Conservation (phyloP, 1,140 invertebrate genomes). For the Orius laevigatus region DNA sequence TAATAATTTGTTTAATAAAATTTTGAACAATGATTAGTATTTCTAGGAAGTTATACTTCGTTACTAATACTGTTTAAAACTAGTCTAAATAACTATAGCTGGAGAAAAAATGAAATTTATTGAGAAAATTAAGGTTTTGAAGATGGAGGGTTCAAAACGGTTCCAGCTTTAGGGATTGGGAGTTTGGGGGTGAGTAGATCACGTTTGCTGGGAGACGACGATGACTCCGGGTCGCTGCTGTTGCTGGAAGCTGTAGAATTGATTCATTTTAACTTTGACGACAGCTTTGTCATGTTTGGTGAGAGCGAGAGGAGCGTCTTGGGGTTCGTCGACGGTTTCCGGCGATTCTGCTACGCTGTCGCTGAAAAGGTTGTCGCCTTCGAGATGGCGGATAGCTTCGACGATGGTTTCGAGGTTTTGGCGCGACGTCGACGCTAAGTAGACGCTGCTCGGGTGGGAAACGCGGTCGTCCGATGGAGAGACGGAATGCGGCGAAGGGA, state of each 20-base stretch:
- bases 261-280: constrained; percentile 43
- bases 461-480: constrained; percentile 20
- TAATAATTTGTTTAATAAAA: too few species aligned
- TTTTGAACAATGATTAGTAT: too few species aligned
- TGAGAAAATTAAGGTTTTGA: too few species aligned
- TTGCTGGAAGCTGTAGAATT: constrained; percentile 41
- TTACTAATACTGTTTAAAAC: too few species aligned
- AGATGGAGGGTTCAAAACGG: too few species aligned
- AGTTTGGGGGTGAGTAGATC: too few species aligned
- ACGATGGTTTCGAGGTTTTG: constrained; percentile 95
- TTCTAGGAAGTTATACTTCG: too few species aligned
- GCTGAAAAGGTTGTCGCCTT: constrained; percentile 40
- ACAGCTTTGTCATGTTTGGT: constrained; percentile 40
- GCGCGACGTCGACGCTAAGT: constrained; percentile 62
- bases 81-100: too few species aligned
- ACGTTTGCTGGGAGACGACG: too few species aligned
- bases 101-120: too few species aligned
- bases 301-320: constrained; percentile 55
- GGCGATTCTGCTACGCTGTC: constrained; percentile 8
- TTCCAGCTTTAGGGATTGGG: too few species aligned
- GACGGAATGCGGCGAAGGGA: constrained; percentile 24
- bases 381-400: constrained; percentile 89
- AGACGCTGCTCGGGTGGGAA: constrained; percentile 33
- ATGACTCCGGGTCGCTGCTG: constrained; percentile 17
- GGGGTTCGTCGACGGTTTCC: constrained; percentile 20